Conservation (phyloP, 2,888 invertebrate species). For the Zaprionus lineosus region DNA sequence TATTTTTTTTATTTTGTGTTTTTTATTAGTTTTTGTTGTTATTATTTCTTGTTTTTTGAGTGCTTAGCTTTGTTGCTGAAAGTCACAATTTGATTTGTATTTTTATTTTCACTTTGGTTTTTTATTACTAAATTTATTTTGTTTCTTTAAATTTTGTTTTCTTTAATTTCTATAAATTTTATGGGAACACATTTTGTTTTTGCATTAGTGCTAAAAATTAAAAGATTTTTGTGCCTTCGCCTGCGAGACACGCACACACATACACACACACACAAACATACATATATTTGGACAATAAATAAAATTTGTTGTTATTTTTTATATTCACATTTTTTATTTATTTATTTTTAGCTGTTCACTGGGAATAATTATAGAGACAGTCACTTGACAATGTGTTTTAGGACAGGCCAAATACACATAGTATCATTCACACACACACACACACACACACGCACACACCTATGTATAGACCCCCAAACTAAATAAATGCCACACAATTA, state of each 20-base stretch:
- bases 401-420: constrained; percentile 18
- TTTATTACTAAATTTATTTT: constrained; percentile 38
- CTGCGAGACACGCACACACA: constrained; percentile 35
- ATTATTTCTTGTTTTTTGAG: constrained; percentile 19
- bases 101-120: constrained; percentile 35
- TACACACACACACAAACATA: constrained; percentile 29
- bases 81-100: constrained; percentile 44
- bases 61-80: constrained; percentile 28
- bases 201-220: constrained; percentile 65
- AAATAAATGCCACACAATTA: constrained; percentile 70
- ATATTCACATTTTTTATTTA: constrained; percentile 56
- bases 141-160: constrained; percentile 36
- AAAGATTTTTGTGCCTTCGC: constrained; percentile 59
- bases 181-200: constrained; percentile 60
- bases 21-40: constrained; percentile 20
- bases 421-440: neutral
- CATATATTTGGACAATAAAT: constrained; percentile 69
- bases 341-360: constrained; percentile 76
- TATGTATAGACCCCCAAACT: constrained; percentile 6
- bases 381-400: constrained; percentile 49
- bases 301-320: constrained; percentile 75
- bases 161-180: constrained; percentile 50
- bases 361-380: constrained; percentile 59
- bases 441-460: constrained; percentile 20
- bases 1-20: constrained; percentile 29